These are phyloP conservation scores for Phoebastria nigripes DNA, from an alignment of 2,797 vertebrate species.

Conservation along the genomic window DNA sequence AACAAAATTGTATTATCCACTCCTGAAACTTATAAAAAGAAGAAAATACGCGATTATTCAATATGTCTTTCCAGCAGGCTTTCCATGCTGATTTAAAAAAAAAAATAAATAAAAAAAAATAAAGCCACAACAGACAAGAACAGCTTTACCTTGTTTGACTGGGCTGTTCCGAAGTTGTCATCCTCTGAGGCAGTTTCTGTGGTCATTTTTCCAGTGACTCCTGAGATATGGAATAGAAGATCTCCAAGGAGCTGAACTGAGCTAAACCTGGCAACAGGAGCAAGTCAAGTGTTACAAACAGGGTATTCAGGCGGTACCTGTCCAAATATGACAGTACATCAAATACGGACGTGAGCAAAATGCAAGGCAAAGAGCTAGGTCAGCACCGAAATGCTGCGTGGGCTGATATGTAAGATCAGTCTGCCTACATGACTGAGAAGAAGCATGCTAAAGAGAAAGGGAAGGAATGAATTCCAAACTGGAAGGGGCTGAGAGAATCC, in stretches of 20 bases:
- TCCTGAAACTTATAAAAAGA: neutral
- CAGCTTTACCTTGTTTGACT: conserved; percentile 88
- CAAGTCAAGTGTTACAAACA: neutral
- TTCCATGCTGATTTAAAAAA: neutral
- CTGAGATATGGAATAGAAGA: conserved; percentile 96
- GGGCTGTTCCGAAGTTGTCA: conserved; percentile 96
- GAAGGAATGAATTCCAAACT: neutral
- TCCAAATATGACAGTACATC: fast-evolving
- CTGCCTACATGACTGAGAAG: neutral
- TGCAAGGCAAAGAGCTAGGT: neutral
- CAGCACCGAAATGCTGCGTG: neutral
- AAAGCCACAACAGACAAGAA: neutral
- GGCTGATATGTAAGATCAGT: neutral
- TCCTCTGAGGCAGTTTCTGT: conserved; percentile 97
- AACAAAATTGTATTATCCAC: neutral
- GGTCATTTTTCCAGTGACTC: conserved; percentile 98
- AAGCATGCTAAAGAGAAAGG: neutral
- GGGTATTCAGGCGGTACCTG: neutral
- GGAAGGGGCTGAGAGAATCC: neutral
- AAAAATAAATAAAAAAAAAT: neutral
- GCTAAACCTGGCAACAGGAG: conserved; percentile 84
- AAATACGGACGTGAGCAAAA: neutral
- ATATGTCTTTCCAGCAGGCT: neutral
- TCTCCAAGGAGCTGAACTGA: conserved; percentile 98
- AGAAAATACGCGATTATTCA: neutral